Evolutionary conservation across 2,797 vertebrate species (phyloP), one percentile per base, ranked within the genome.

Genomic region (Acanthurus tractus): DNA sequence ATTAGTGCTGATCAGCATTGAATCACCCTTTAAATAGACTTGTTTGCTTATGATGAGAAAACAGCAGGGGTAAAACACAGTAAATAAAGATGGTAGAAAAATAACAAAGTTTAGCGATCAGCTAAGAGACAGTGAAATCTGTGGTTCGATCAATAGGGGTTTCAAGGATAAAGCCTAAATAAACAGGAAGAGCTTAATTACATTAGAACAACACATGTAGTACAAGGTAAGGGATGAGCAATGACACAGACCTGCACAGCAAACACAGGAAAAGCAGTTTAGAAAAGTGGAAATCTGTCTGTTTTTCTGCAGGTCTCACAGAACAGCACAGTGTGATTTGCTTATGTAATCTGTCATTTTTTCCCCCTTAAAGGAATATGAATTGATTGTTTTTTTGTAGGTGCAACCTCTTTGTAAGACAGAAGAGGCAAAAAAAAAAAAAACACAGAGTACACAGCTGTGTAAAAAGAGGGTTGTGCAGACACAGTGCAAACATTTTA

Each of bases 1-100:
- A 56, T 59, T 58, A 58, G 17, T 11, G 15, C 49, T 48, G 73
- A 68, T 55, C 25, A 63, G 57, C 55, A 54, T 62, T 48, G 62
- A 68, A 68, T 76, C 50, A 62, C 11, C 54, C 36, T 46, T 50
- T 40, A 10, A 69, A 62, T 14, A 25, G 42, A 34, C 22, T 22
- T 56, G 36, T 42, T 42, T 14, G 44, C 12, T 13, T 14, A 14
- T 15, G 13, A 14, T 15, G 44, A 14, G 14, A 13, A 13, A 5
- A 14, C 44, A 45, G 38, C 38, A 40, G 8, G 38, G 29, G 29
- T 34, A 3, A 34, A 34, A 34, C 29, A 34, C 29, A 34, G 5
- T 34, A 34, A 34, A 34, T 34, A 34, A 34, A 34, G 7, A 29
- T 3, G 29, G 29, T 7, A 6, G 29, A 7, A 12, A 40, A 40